Conservation (phyloP, 2,888 invertebrate species). For the Mylabris sibirica region DNA sequence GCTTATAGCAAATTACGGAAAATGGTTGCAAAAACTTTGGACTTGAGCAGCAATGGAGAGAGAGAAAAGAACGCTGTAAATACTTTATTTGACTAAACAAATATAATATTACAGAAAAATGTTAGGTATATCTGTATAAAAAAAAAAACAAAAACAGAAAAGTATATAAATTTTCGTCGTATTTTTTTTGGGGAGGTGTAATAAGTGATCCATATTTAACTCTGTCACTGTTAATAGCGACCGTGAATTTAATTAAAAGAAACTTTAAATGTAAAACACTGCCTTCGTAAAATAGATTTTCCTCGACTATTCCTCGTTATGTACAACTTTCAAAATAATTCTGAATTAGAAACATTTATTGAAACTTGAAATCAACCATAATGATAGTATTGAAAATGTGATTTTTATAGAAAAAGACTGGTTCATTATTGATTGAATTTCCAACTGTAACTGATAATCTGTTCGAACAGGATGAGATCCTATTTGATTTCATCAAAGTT, state of each 20-base stretch:
- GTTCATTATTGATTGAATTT: conserved; percentile 26
- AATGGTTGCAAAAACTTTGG: neutral
- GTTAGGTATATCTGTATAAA: conserved; percentile 10
- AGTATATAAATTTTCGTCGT: neutral
- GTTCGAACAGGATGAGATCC: conserved; percentile 20
- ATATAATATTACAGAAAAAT: neutral
- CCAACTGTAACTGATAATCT: conserved; percentile 30
- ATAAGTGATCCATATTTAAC: neutral
- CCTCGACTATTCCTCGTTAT: neutral
- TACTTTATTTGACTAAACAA: conserved; percentile 19
- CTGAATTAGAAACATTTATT: neutral
- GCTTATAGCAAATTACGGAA: conserved; percentile 39
- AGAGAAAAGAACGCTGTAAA: conserved; percentile 17
- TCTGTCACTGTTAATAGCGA: neutral
- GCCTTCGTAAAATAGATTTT: neutral
- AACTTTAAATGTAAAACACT: neutral
- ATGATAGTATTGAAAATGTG: conserved; percentile 13
- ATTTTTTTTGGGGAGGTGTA: neutral
- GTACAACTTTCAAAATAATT: neutral
- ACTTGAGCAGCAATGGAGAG: conserved; percentile 18
- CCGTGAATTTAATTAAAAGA: conserved; percentile 1
- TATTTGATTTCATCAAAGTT: conserved; percentile 27
- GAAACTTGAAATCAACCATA: conserved; percentile 6
- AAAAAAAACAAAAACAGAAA: conserved; percentile 15
- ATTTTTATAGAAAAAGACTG: conserved; percentile 17